Base-by-base conservation (phyloP, 1,140 invertebrate genomes). In the Aphelinus atriplicis region DNA sequence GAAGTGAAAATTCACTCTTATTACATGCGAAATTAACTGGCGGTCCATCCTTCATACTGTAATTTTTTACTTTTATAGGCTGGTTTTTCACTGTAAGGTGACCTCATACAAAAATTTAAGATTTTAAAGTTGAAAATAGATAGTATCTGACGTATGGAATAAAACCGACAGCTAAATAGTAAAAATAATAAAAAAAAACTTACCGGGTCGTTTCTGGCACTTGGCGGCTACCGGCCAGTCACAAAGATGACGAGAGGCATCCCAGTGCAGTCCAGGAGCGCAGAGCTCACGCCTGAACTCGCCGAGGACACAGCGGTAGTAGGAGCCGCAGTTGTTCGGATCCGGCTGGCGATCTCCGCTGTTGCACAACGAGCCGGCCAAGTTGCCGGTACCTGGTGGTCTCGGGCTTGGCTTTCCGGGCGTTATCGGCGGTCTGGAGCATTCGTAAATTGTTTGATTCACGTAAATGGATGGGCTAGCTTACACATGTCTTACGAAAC, bases 191-290 rank as follows among this genome's bases (percentile, higher is more conserved):
- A 58, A 50, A 65, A 53, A 51, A 48, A 46, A 58, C 62, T 77
- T 78, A 85, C 84, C 76, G 77, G 75, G 46, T 60, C 62, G 71
- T 77, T 84, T 81, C 80, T 88, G 87, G 81, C 95, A 96, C 79
- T 92, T 92, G 1, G 93, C 94, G 9, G 88, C 87, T 26, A 87
- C 86, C 2, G 94, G 94, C 94, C 94, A 96, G 81, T 96, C 95
- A 78, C 95, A 96, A 5, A 91, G 87, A n/a, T 89, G 88, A 10
- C 87, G 86, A 2, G 85, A 82, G 6, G 85, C 82, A 79, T 95
- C 94, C 94, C 94, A 96, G 80, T 96, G 94, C n/a, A 96, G 83
- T 51, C 94, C 94, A 1, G 92, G 91, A 0, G 94, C 92, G 82
- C 95, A 96, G 46, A 91, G 90, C 78, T 94, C 91, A 48, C 90